phyloP scores from a whole-genome alignment of 2,113 vertebrate genomes.

The Polypterus senegalus region DNA sequence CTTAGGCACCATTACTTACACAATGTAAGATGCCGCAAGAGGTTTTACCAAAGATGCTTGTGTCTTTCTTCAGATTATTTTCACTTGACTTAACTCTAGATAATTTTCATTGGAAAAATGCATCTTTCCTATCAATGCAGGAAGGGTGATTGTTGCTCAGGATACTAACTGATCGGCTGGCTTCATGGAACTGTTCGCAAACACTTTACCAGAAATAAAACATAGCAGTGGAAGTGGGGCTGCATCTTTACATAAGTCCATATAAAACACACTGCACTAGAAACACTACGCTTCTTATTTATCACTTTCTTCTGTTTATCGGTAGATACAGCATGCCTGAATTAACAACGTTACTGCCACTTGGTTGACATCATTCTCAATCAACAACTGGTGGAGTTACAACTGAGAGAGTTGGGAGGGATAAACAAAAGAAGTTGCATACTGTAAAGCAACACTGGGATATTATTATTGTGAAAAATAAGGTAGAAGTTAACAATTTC shows the following conservation, averaged over 20 bases:
- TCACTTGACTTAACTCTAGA: conserved; percentile 9
- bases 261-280: conserved; percentile 3
- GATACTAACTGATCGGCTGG: conserved; percentile 7
- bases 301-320: neutral
- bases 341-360: too few species aligned
- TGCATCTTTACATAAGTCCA: neutral
- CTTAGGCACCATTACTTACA: conserved; percentile 10
- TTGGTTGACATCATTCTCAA: too few species aligned
- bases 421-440: too few species aligned
- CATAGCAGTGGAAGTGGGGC: conserved; percentile 2
- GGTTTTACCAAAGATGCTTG: conserved; percentile 10
- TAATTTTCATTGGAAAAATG: conserved; percentile 11
- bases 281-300: neutral
- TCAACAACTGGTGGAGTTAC: too few species aligned
- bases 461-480: too few species aligned
- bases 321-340: too few species aligned
- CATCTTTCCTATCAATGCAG: neutral
- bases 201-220: conserved; percentile 6
- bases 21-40: conserved; percentile 11
- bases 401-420: too few species aligned
- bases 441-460: too few species aligned
- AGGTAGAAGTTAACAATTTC: too few species aligned
- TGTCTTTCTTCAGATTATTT: conserved; percentile 10
- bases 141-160: conserved; percentile 7
- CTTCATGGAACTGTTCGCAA: conserved; percentile 7